Percentiles rank a stretch among this genome's conserved stretches.
Conservation (phyloP, 2,888 invertebrate species). For the Scaptodrosophila latifasciaeformis region DNA sequence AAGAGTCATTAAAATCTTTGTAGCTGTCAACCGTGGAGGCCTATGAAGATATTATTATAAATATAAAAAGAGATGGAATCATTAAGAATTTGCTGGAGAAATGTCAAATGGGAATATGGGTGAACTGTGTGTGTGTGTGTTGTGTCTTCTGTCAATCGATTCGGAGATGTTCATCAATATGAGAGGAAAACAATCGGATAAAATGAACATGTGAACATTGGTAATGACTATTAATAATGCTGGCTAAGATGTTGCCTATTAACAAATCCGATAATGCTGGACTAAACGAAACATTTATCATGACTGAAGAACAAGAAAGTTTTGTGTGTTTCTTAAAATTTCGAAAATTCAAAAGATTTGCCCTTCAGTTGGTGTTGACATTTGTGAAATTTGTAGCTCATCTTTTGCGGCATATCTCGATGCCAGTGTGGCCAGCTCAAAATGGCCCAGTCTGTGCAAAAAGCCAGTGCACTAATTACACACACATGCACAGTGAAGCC, state of each 20-base stretch:
- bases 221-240: slow-evolving; percentile 59
- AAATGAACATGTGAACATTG: no score
- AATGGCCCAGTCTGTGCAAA: slow-evolving; percentile 23
- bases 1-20: background rate
- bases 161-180: slow-evolving; percentile 42
- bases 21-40: background rate
- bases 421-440: slow-evolving; percentile 45
- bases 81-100: no score
- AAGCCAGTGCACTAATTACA: slow-evolving; percentile 57
- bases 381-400: slow-evolving; percentile 75
- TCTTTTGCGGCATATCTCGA: slow-evolving; percentile 64
- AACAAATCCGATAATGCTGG: slow-evolving; percentile 53
- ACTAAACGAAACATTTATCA: no score
- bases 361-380: slow-evolving; percentile 71
- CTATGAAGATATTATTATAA: no score
- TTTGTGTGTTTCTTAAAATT: no score
- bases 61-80: no score
- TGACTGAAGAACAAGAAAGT: slow-evolving; percentile 37
- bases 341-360: slow-evolving; percentile 6
- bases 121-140: slow-evolving; percentile 42
- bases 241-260: slow-evolving; percentile 38
- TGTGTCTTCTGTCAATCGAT: slow-evolving; percentile 47
- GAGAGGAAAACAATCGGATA: no score
- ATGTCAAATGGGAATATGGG: no score
- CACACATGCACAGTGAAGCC: slow-evolving; percentile 19